These are phyloP conservation scores for Balaeniceps rex DNA, from an alignment of 2,113 vertebrate species.

Conservation along the genomic window DNA sequence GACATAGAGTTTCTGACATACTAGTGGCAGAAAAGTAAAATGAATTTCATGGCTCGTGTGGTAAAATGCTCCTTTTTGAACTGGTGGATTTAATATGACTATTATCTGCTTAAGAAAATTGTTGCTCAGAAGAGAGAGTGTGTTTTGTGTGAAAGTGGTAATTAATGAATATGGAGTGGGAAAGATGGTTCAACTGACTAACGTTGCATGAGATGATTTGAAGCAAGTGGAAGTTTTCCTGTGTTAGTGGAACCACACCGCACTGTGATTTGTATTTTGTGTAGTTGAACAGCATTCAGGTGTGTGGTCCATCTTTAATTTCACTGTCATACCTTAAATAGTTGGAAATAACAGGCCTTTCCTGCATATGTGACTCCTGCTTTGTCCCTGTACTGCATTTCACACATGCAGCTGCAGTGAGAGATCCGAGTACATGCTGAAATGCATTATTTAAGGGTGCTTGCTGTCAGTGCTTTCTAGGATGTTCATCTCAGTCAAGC, in stretches of 20 bases:
- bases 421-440: not conserved
- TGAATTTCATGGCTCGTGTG: constrained; percentile 42
- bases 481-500: not conserved
- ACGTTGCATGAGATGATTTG: not conserved
- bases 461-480: not conserved
- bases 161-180: not conserved
- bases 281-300: not conserved
- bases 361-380: not conserved
- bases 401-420: not conserved
- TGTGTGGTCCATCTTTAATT: not conserved
- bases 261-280: not conserved
- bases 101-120: not conserved
- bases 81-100: constrained; percentile 12
- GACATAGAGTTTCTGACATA: constrained; percentile 46
- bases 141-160: not conserved
- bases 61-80: constrained; percentile 11
- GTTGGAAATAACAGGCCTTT: not conserved
- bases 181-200: not conserved
- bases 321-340: not conserved
- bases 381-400: not conserved
- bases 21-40: constrained; percentile 3
- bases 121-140: not conserved
- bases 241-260: not conserved
- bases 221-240: not conserved
- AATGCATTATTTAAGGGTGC: not conserved